Evolutionary conservation across 2,888 invertebrate genomes (phyloP), one percentile per base, ranked within the genome.

Genomic region (Thera britannica): DNA sequence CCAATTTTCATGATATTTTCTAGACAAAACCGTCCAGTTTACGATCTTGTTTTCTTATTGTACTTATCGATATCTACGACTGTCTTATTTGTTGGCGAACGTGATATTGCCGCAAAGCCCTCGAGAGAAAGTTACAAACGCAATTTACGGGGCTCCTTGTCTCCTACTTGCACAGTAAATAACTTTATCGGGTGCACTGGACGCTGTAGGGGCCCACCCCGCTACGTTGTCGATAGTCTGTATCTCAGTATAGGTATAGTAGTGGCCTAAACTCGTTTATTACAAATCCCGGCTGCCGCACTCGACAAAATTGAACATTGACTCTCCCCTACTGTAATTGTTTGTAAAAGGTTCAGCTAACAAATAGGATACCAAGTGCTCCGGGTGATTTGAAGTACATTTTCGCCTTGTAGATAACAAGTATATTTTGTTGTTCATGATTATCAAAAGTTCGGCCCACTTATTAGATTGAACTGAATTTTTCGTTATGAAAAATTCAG

Each of bases 111-210:
- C 80, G 76, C 77, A 78, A 79, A 78, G 79, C 82, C 83, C 83
- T 79, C 75, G 80, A 79, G 84, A 81, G 78, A 79, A 83, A 88
- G 86, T 85, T 85, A 82, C 83, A 87, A 90, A 91, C 82, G 83
- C 88, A 90, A 91, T 90, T 91, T 90, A 85, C 87, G 75, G 77
- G 74, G 61, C 65, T 68, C 65, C 62, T 61, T 46, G 66, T 66
- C 61, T 81, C 80, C 80, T 83, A 84, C 85, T 89, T 82, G 83
- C 76, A 83, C 84, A 86, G 84, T 85, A 87, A 89, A 90, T 90
- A 88, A 88, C 83, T 89, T 88, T 84, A 83, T 86, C 83, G 84
- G 79, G 74, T 84, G 83, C 83, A 77, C 72, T 81, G 83, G 80
- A 82, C 79, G 78, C 72, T 73, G 73, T 34, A 73, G 69, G 75